Conservation (phyloP, 2,888 invertebrate species). For the Apamea epomidion region DNA sequence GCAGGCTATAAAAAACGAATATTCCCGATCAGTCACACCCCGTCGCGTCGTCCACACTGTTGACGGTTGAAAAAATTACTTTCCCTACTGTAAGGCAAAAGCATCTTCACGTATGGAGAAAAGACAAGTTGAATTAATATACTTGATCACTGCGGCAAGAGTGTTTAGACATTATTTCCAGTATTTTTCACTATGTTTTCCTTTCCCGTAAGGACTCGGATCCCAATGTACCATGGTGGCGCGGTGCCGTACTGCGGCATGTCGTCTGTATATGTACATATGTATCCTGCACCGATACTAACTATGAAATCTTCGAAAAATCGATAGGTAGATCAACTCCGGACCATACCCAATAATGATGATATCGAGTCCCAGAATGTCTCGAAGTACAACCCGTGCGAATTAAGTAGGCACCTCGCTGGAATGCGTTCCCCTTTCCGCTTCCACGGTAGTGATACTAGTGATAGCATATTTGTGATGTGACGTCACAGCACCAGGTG, state of each 20-base stretch:
- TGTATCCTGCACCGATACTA: not conserved
- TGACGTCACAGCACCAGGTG: not conserved
- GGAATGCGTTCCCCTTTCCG: not conserved
- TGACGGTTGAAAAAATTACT: not conserved
- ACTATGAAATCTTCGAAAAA: too few species aligned
- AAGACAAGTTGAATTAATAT: not conserved
- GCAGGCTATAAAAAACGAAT: not conserved
- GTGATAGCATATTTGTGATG: not conserved
- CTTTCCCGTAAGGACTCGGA: not conserved
- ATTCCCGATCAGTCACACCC: too few species aligned
- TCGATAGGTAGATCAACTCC: not conserved
- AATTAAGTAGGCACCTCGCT: not conserved
- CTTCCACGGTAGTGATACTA: not conserved
- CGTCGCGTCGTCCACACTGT: too few species aligned
- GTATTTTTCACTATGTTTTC: not conserved
- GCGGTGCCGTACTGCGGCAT: not conserved
- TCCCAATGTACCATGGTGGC: not conserved
- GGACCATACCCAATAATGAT: not conserved
- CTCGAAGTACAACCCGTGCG: not conserved
- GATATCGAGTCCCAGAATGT: not conserved
- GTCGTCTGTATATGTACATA: not conserved
- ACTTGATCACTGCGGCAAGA: not conserved
- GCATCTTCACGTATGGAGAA: not conserved
- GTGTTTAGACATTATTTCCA: not conserved
- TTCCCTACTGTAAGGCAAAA: not conserved